These are phyloP conservation scores for Trissolcus basalis DNA, from an alignment of 1,140 invertebrate genomes.

Conservation along the genomic window DNA sequence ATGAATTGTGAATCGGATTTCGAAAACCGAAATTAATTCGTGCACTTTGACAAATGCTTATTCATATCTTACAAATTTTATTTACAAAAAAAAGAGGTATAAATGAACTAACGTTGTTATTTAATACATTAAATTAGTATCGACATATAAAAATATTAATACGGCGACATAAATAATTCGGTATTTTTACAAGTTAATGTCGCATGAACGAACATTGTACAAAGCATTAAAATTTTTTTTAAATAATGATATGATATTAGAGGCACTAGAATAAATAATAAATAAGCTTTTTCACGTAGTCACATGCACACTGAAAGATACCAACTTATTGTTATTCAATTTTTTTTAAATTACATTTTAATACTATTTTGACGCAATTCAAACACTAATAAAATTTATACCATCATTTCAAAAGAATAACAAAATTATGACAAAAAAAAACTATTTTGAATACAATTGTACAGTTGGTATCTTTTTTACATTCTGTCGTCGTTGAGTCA, in stretches of 20 bases:
- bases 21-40: constrained; percentile 58
- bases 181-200: constrained; percentile 72
- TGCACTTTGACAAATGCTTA: constrained; percentile 54
- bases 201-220: constrained; percentile 68
- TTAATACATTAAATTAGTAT: constrained; percentile 73
- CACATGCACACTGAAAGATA: constrained; percentile 64
- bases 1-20: constrained; percentile 62
- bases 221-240: constrained; percentile 64
- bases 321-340: constrained; percentile 37
- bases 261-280: constrained; percentile 75
- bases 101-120: constrained; percentile 67
- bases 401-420: too few species aligned
- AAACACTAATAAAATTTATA: too few species aligned
- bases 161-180: constrained; percentile 73
- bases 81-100: constrained; percentile 71
- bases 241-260: constrained; percentile 66
- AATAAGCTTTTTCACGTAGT: constrained; percentile 71
- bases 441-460: constrained; percentile 28
- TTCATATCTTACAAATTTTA: constrained; percentile 69
- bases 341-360: constrained; percentile 20
- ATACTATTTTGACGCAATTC: neutral
- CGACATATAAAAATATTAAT: constrained; percentile 70
- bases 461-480: constrained; percentile 51
- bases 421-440: too few species aligned
- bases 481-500: constrained; percentile 51